Evolutionary conservation across 2,888 invertebrate species (phyloP).

Genomic region (Sylvicola cinctus): DNA sequence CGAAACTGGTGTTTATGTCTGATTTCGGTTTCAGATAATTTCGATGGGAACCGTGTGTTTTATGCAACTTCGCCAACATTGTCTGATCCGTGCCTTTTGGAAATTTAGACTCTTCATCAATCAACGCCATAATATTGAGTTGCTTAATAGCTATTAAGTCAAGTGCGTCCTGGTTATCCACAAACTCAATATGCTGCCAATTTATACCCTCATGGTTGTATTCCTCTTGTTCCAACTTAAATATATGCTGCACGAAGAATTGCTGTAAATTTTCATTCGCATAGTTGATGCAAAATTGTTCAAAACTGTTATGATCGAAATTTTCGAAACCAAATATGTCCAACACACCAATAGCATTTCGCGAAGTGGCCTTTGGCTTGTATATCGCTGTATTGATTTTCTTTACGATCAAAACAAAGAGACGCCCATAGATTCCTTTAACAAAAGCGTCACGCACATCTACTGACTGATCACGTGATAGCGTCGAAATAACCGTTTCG

Average conservation of each 20-base stretch:
- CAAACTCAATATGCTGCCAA: conserved; percentile 79
- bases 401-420: conserved; percentile 75
- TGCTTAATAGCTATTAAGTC: conserved; percentile 73
- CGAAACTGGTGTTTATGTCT: conserved; percentile 61
- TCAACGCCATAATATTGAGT: conserved; percentile 74
- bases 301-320: conserved; percentile 78
- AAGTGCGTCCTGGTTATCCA: conserved; percentile 79
- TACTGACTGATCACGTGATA: conserved; percentile 52
- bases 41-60: conserved; percentile 51
- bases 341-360: conserved; percentile 67
- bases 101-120: conserved; percentile 83
- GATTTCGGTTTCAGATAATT: conserved; percentile 78
- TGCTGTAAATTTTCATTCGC: conserved; percentile 94
- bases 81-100: conserved; percentile 61
- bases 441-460: conserved; percentile 85
- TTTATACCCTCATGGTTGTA: conserved; percentile 76
- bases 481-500: conserved; percentile 54
- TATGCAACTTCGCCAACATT: conserved; percentile 66
- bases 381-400: conserved; percentile 75
- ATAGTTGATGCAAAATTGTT: conserved; percentile 91
- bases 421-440: conserved; percentile 77
- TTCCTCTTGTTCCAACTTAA: conserved; percentile 88
- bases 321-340: conserved; percentile 98
- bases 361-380: conserved; percentile 28
- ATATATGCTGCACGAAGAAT: conserved; percentile 88